phyloP scores from a whole-genome alignment of 2,888 invertebrate genomes.

The Hirtodrosophila histrioides region DNA sequence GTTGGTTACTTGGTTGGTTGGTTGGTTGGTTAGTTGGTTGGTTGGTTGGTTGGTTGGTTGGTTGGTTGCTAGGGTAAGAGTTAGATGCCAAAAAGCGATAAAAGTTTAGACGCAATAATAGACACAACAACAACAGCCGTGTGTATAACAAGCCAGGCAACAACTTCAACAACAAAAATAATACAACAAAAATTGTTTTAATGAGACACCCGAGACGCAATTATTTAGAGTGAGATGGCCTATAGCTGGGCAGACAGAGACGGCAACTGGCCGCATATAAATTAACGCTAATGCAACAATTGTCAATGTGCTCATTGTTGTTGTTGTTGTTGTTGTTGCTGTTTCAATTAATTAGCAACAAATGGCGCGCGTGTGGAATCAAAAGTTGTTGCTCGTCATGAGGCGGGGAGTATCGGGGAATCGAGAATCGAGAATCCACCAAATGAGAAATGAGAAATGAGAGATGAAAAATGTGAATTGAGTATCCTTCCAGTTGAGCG shows the following conservation, averaged over 20 bases:
- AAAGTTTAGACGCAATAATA: constrained; percentile 61
- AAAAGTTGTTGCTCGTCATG: constrained; percentile 1
- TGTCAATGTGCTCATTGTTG: constrained; percentile 30
- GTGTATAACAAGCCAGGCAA: constrained; percentile 36
- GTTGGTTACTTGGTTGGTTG: constrained; percentile 13
- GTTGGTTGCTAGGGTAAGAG: constrained; percentile 13
- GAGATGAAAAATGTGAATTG: background rate
- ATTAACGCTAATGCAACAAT: constrained; percentile 59
- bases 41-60: constrained; percentile 1
- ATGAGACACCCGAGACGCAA: constrained; percentile 1
- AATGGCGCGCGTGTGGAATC: constrained; percentile 50
- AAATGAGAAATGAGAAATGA: constrained; percentile 11
- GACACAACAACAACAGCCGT: constrained; percentile 35
- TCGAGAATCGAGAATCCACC: background rate
- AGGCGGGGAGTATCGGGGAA: constrained; percentile 2
- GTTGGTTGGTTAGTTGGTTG: constrained; percentile 8
- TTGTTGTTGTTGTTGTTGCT: constrained; percentile 14
- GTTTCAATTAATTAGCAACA: constrained; percentile 72
- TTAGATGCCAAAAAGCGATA: constrained; percentile 57
- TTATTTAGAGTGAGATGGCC: background rate
- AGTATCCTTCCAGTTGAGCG: constrained; percentile 59
- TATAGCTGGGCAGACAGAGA: constrained; percentile 7
- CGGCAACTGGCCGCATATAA: constrained; percentile 25
- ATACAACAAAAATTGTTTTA: no score
- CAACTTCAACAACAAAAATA: constrained; percentile 15